Evolutionary conservation across 2,113 vertebrate species (phyloP).

Genomic region (Sapayoa aenigma): DNA sequence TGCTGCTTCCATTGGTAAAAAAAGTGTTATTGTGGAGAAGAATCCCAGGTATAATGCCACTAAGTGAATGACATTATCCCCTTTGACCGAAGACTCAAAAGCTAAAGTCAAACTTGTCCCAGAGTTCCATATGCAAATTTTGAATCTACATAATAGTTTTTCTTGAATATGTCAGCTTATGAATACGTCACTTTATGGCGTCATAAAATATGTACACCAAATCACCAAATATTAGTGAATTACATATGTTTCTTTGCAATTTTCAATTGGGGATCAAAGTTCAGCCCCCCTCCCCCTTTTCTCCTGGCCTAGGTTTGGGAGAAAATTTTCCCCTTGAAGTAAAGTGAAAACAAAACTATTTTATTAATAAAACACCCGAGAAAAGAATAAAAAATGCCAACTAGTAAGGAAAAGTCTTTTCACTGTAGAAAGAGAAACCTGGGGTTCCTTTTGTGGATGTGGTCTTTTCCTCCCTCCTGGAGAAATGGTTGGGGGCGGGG

Average conservation of each 20-base stretch:
- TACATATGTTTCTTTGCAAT: neutral
- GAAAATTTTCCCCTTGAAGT: no score
- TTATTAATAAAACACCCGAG: no score
- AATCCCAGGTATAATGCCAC: constrained; percentile 12
- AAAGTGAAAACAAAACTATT: no score
- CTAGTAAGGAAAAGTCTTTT: no score
- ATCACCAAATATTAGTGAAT: neutral
- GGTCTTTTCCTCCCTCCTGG: no score
- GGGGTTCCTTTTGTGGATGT: no score
- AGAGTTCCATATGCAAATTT: neutral
- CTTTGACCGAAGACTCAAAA: neutral
- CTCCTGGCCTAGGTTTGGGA: no score
- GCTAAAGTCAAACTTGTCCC: neutral
- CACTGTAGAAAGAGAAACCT: no score
- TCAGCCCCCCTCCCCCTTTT: no score
- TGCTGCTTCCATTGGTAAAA: neutral
- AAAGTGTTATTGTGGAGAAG: neutral
- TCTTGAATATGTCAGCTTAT: neutral
- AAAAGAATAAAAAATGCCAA: no score
- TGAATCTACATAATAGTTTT: neutral
- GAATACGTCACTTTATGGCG: neutral
- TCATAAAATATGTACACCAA: neutral
- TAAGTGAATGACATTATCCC: neutral
- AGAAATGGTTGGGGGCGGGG: no score
- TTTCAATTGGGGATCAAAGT: no score